Conservation (phyloP, 2,797 vertebrate species). For the Tolypeutes matacus region DNA sequence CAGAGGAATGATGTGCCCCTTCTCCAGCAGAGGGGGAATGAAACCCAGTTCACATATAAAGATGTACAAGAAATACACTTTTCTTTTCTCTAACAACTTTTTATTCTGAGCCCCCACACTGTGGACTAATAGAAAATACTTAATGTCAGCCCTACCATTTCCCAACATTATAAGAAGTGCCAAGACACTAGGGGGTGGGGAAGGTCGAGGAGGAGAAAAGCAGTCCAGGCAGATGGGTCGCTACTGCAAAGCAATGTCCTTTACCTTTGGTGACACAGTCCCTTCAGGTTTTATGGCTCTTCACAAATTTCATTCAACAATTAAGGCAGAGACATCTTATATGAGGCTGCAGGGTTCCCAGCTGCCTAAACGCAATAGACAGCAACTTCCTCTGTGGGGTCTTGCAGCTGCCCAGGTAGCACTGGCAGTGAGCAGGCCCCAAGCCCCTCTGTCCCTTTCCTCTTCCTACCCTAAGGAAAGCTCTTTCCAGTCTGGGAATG, state of each 20-base stretch:
- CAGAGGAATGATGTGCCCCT: not conserved
- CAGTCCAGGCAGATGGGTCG: not conserved
- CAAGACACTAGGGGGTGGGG: not conserved
- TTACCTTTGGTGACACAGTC: not conserved
- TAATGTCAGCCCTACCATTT: not conserved
- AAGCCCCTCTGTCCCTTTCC: not conserved
- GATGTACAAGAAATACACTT: not conserved
- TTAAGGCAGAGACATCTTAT: not conserved
- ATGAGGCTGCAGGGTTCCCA: not conserved
- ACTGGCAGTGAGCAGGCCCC: not conserved
- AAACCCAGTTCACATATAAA: not conserved
- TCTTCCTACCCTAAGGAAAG: not conserved
- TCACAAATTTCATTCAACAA: not conserved
- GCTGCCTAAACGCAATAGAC: not conserved
- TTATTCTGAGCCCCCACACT: not conserved
- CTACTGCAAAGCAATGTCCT: not conserved
- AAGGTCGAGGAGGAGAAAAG: not conserved
- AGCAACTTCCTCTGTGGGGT: not conserved
- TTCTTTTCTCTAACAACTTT: slow-evolving; percentile 17
- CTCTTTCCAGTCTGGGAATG: not conserved
- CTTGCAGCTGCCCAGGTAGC: not conserved
- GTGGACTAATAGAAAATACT: slow-evolving; percentile 28
- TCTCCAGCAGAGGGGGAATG: not conserved
- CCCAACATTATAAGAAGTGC: not conserved
- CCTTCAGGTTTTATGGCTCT: not conserved